Percentiles rank a stretch among this genome's conserved stretches.
Evolutionary conservation across 2,113 vertebrate genomes (phyloP).

Genomic region (Stictonetta naevosa): DNA sequence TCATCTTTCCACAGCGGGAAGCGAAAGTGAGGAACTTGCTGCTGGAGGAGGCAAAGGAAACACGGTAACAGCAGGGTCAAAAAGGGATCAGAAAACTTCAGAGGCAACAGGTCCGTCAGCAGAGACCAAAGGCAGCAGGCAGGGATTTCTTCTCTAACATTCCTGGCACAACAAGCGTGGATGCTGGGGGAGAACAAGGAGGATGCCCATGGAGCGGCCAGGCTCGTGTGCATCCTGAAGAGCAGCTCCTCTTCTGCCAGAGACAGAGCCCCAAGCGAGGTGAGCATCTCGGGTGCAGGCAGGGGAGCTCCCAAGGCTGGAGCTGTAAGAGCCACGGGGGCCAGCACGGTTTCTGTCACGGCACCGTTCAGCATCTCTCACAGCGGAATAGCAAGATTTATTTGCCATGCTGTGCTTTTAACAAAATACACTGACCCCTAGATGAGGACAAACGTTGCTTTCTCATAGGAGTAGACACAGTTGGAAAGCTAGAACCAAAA

Average conservation of each 20-base stretch:
- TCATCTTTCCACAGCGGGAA: neutral
- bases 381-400: neutral
- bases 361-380: rapidly evolving
- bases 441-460: neutral
- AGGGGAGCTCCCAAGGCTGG: neutral
- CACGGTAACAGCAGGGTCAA: neutral
- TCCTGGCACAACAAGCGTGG: neutral
- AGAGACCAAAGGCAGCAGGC: neutral
- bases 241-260: neutral
- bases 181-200: neutral
- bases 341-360: neutral
- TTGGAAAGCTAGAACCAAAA: neutral
- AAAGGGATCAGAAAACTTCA: neutral
- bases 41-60: neutral
- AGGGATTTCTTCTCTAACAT: neutral
- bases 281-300: rapidly evolving
- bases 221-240: neutral
- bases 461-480: neutral
- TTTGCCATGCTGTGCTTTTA: neutral
- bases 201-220: neutral
- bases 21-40: neutral
- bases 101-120: neutral
- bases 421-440: neutral
- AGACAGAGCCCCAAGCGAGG: neutral
- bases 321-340: neutral